Evolutionary conservation across 2,797 vertebrate species (phyloP).

Genomic region (Mareca penelope): DNA sequence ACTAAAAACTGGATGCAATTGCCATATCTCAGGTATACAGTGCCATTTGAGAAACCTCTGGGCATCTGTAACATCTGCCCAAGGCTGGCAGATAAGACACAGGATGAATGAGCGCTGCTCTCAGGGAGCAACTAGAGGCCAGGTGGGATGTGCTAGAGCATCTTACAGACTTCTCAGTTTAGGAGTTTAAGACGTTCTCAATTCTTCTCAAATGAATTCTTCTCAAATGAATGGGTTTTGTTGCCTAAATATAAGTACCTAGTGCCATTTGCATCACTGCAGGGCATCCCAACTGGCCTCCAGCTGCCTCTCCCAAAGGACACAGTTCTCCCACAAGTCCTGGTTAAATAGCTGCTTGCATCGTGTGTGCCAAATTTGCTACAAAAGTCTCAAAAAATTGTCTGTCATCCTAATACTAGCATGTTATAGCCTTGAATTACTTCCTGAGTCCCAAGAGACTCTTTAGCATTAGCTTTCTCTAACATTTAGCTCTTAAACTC

Average conservation of each 20-base stretch:
- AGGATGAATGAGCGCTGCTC: rapidly evolving
- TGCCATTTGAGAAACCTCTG: background rate
- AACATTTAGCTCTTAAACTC: background rate
- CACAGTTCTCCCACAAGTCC: background rate
- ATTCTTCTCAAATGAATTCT: too few species aligned
- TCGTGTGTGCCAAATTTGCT: background rate
- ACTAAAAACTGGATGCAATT: background rate
- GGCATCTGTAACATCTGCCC: background rate
- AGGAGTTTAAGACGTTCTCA: background rate
- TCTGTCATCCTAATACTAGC: background rate
- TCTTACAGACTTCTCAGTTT: background rate
- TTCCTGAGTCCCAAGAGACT: background rate
- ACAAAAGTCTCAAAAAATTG: background rate
- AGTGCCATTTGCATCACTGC: background rate
- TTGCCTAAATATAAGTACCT: background rate
- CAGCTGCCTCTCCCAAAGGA: background rate
- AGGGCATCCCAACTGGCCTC: background rate
- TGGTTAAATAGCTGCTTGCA: background rate
- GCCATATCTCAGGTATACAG: background rate
- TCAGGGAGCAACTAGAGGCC: background rate
- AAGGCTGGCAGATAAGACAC: background rate
- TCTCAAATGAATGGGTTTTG: background rate
- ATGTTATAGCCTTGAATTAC: background rate
- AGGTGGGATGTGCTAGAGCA: rapidly evolving
- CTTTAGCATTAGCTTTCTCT: background rate